phyloP scores from a whole-genome alignment of 2,113 vertebrate species.

The Stomatorhinus ivindoensis region DNA sequence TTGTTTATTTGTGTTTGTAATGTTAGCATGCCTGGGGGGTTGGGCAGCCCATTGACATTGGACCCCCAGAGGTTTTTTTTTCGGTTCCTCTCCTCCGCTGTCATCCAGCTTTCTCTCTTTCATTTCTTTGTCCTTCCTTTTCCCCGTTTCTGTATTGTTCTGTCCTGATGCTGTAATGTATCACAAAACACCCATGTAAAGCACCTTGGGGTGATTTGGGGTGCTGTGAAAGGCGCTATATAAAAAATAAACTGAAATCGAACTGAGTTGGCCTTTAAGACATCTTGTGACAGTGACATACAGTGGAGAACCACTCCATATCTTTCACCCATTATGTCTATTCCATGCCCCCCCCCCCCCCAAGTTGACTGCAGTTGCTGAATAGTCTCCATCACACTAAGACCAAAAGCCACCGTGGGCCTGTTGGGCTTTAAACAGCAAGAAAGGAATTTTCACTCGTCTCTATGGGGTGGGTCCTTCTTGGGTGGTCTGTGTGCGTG shows the following conservation, averaged over 20 bases:
- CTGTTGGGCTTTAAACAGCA: constrained; percentile 22
- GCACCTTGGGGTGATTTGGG: neutral
- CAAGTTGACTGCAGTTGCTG: constrained; percentile 6
- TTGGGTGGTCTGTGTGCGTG: constrained; percentile 27
- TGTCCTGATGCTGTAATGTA: neutral
- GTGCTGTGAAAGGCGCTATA: neutral
- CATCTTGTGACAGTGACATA: neutral
- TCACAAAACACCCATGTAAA: neutral
- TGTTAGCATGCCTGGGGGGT: neutral
- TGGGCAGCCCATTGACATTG: neutral
- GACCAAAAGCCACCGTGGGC: neutral
- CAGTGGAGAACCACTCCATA: neutral
- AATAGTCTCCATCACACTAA: neutral
- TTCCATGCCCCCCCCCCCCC: too few relatives aligned
- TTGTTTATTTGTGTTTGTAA: neutral
- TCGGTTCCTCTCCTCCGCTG: neutral
- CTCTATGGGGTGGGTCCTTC: constrained; percentile 27
- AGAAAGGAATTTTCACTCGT: constrained; percentile 27
- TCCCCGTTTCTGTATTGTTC: neutral
- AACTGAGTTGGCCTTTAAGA: neutral
- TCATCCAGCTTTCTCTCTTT: neutral
- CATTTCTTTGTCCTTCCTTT: neutral
- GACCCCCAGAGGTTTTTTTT: neutral
- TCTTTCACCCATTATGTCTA: neutral
- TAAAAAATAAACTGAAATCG: neutral